A percentile compares a stretch with the other conserved stretches of the same genome.
Evolutionary conservation across 2,797 vertebrate species (phyloP).

Genomic region (Acrossocheilus wenchowensis): DNA sequence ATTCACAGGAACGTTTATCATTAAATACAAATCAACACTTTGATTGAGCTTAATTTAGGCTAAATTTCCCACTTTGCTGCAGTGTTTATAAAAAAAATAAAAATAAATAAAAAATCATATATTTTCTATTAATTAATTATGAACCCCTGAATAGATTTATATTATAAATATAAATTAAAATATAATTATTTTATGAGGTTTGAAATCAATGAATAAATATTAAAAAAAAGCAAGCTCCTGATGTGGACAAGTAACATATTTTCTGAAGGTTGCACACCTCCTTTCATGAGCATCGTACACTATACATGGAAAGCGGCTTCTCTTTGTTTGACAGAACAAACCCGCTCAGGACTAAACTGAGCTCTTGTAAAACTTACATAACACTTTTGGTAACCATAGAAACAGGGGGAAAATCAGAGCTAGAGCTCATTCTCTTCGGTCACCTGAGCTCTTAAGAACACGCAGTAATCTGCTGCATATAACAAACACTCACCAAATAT

Average conservation of each 20-base stretch:
- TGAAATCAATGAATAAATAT: not conserved
- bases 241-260: not conserved
- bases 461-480: not conserved
- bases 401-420: not conserved
- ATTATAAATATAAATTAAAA: too few relatives aligned
- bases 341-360: not conserved
- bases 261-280: not conserved
- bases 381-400: not conserved
- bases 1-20: not conserved
- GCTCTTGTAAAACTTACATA: not conserved
- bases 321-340: not conserved
- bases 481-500: not conserved
- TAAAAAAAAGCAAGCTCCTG: not conserved
- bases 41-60: too few relatives aligned
- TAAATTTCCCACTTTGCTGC: too few relatives aligned
- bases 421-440: not conserved
- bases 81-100: too few relatives aligned
- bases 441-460: not conserved
- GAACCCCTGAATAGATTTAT: too few relatives aligned
- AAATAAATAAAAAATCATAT: too few relatives aligned
- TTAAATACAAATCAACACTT: too few relatives aligned
- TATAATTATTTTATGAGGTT: not conserved
- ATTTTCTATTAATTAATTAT: too few relatives aligned
- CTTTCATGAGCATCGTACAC: not conserved
- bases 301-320: not conserved